These are phyloP conservation scores for Meloidogyne hapla DNA, from an alignment of 1,140 invertebrate species.

Conservation along the genomic window DNA sequence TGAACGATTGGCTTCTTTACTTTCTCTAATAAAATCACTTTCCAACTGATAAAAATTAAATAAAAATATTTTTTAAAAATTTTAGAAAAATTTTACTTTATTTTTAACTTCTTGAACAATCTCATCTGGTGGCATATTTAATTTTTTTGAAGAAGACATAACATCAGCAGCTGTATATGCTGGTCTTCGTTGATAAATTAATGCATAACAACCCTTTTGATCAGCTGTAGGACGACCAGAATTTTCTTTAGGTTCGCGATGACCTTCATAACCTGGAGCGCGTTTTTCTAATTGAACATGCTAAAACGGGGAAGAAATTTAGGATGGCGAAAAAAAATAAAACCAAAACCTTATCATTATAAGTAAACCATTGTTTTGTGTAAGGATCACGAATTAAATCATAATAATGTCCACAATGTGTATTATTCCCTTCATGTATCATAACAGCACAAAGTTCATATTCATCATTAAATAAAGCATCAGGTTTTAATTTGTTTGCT, in stretches of 20 bases:
- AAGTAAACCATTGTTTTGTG: slow-evolving; percentile 56
- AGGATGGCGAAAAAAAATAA: background rate
- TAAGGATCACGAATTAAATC: slow-evolving; percentile 57
- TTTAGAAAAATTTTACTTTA: slow-evolving; percentile 33
- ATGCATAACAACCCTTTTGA: slow-evolving; percentile 55
- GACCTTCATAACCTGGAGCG: slow-evolving; percentile 33
- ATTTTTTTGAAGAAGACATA: background rate
- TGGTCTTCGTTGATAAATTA: slow-evolving; percentile 43
- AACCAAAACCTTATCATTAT: slow-evolving; percentile 55
- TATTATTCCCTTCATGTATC: slow-evolving; percentile 58
- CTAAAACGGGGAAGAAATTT: slow-evolving; percentile 24
- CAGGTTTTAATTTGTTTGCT: slow-evolving; percentile 11
- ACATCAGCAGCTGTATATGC: background rate
- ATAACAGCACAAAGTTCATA: slow-evolving; percentile 62
- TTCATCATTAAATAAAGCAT: slow-evolving; percentile 23
- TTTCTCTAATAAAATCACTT: slow-evolving; percentile 31
- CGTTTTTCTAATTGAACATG: slow-evolving; percentile 35
- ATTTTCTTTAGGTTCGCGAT: slow-evolving; percentile 10
- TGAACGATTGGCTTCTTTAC: slow-evolving; percentile 38
- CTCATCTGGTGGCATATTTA: slow-evolving; percentile 22
- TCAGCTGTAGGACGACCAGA: slow-evolving; percentile 37
- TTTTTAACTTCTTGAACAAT: slow-evolving; percentile 29
- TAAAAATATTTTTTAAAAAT: slow-evolving; percentile 12
- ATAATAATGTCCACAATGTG: slow-evolving; percentile 60
- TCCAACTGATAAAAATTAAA: slow-evolving; percentile 39